Base-by-base conservation (phyloP, 2,888 invertebrate species). In the Linnaemya vulpina region DNA sequence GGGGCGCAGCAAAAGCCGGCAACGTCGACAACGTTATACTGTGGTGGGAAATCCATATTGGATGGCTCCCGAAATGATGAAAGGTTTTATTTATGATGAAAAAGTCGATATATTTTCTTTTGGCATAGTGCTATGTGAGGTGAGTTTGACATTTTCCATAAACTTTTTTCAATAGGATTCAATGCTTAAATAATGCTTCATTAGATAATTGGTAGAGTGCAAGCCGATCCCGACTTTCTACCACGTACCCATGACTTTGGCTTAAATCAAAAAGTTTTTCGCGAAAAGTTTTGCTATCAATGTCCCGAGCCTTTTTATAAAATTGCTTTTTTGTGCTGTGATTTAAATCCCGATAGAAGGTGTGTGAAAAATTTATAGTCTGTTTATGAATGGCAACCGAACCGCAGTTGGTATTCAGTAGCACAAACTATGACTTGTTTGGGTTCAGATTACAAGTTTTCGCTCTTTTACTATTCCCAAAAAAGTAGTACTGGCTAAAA, bases 11-110 rank as follows among this genome's bases (percentile, higher is more conserved):
- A 94, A 95, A 83, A 95, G 95, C 67, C 93, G 94, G 67, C 95
- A 96, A 88, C 93, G 97, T 0, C 94, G 97, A 88, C 98, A 98
- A 90, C 94, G 98, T 15, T 98, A 98, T 92, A 98, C 98, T 0
- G 98, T 98, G 38, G 98, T 98, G 0, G 98, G 98, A 1, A 98
- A 98, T 94, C 98, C 98, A 0, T 98, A 98, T 92, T 98, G 98
- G 98, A 98, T 98, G 98, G 98, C 98, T 0, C 98, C 98, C 0
- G 98, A 98, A 93, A 98, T 98, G 98, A 97, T 98, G 97, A 97
- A 97, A 91, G 98, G 98, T 22, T 96, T 97, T 89, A 96, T 97
- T 87, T 98, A 98, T 91, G 98, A 98, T 90, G 98, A 98, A 91
- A 98, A 98, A 92, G 98, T 98, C 0, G 98, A 98, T 90, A 96